Conservation (phyloP, 2,113 vertebrate genomes). For the Neofelis nebulosa region DNA sequence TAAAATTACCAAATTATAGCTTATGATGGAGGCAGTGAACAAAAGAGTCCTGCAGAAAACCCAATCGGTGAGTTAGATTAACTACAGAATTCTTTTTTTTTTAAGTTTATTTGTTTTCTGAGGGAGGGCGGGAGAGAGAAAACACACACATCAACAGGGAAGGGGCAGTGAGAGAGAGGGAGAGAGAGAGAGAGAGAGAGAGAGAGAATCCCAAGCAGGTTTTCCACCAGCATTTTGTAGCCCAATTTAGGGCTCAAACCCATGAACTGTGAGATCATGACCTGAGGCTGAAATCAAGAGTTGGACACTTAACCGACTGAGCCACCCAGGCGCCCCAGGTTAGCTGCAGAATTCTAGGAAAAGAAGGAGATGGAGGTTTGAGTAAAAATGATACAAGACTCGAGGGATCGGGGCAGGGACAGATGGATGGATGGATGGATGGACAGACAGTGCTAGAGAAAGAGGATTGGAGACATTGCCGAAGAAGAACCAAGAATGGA, state of each 20-base stretch:
- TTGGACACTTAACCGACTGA: too few species aligned
- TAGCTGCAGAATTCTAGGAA: not conserved
- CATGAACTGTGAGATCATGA: too few species aligned
- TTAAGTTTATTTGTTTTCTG: too few species aligned
- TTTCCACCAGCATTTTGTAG: too few species aligned
- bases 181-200: too few species aligned
- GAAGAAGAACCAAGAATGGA: not conserved
- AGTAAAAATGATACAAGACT: not conserved
- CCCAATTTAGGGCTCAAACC: too few species aligned
- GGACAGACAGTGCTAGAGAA: not conserved
- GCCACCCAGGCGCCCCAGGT: too few species aligned
- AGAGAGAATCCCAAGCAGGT: too few species aligned
- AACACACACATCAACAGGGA: too few species aligned
- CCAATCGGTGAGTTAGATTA: not conserved
- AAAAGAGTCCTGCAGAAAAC: not conserved
- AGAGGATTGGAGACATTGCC: not conserved
- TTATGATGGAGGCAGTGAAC: not conserved
- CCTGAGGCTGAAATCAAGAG: too few species aligned
- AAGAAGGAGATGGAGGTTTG: not conserved
- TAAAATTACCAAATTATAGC: conserved; percentile 37
- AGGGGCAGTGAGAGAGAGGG: too few species aligned
- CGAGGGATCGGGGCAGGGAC: not conserved
- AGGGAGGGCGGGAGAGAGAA: too few species aligned
- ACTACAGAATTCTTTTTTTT: not conserved
- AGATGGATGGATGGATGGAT: not conserved